These are phyloP conservation scores for Tiliqua scincoides DNA, from an alignment of 2,113 vertebrate genomes.

Conservation along the genomic window DNA sequence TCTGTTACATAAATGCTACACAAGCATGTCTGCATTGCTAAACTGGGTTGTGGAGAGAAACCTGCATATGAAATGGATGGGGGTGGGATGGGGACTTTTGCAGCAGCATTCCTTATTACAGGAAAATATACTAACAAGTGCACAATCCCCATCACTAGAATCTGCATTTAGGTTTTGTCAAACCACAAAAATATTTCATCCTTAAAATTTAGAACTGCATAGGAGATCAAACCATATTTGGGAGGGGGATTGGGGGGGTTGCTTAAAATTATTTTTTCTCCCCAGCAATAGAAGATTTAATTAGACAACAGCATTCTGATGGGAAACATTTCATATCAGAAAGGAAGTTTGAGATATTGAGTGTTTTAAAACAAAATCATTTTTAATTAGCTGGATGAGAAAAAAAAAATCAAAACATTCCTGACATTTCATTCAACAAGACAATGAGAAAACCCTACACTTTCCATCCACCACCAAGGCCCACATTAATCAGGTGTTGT, in stretches of 20 bases:
- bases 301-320: conserved; percentile 69
- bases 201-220: conserved; percentile 41
- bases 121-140: conserved; percentile 59
- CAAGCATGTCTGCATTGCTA: conserved; percentile 71
- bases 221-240: conserved; percentile 37
- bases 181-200: conserved; percentile 45
- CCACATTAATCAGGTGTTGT: conserved; percentile 77
- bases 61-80: conserved; percentile 51
- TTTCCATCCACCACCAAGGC: conserved; percentile 73
- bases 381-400: conserved; percentile 66
- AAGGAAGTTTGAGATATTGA: conserved; percentile 61
- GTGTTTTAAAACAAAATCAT: conserved; percentile 62
- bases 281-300: conserved; percentile 66
- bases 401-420: conserved; percentile 35
- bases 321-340: conserved; percentile 61
- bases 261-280: conserved; percentile 44
- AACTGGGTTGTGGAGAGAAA: conserved; percentile 63
- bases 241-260: neutral
- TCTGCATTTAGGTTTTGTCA: conserved; percentile 31
- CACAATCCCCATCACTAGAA: conserved; percentile 38
- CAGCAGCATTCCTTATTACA: conserved; percentile 59
- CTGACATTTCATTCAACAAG: conserved; percentile 58
- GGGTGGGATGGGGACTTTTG: conserved; percentile 54
- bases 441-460: conserved; percentile 73
- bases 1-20: conserved; percentile 79